A percentile compares a stretch with the other conserved stretches of the same genome.
Evolutionary conservation across 1,140 invertebrate species (phyloP).

Genomic region (Saccostrea echinata): DNA sequence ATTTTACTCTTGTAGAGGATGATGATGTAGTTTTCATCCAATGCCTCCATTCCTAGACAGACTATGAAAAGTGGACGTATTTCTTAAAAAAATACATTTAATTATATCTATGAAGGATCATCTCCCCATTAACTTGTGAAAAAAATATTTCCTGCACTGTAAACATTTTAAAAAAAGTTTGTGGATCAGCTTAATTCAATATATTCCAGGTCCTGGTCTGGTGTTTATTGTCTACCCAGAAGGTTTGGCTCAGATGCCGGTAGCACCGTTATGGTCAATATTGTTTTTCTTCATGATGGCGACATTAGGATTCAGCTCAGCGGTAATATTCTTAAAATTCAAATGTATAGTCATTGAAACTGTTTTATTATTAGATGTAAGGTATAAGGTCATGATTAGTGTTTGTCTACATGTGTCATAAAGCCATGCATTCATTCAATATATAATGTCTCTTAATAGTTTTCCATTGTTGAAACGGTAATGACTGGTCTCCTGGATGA

Average conservation of each 20-base stretch:
- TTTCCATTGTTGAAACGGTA: conserved; percentile 90
- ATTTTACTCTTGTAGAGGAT: too few relatives aligned
- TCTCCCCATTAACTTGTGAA: not conserved
- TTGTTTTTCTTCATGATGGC: conserved; percentile 99
- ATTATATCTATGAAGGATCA: not conserved
- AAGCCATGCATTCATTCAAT: not conserved
- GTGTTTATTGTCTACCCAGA: conserved; percentile 74
- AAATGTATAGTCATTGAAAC: too few relatives aligned
- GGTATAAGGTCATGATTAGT: too few relatives aligned
- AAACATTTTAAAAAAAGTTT: too few relatives aligned
- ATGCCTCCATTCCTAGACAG: too few relatives aligned
- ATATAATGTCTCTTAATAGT: conserved; percentile 81
- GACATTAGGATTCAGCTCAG: conserved; percentile 93
- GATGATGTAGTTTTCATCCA: too few relatives aligned
- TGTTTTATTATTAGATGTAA: too few relatives aligned
- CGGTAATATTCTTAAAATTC: conserved; percentile 82
- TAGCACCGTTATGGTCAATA: conserved; percentile 96
- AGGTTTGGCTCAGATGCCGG: conserved; percentile 89
- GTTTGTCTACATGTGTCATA: too few relatives aligned
- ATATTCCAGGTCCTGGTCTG: conserved; percentile 75
- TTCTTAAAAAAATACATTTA: not conserved
- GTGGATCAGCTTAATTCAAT: not conserved
- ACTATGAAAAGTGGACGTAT: too few relatives aligned
- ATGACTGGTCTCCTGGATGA: conserved; percentile 88
- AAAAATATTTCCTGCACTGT: not conserved